A percentile compares a stretch with the other conserved stretches of the same genome.
phyloP scores from a whole-genome alignment of 2,797 vertebrate species.

The Helarctos malayanus region DNA sequence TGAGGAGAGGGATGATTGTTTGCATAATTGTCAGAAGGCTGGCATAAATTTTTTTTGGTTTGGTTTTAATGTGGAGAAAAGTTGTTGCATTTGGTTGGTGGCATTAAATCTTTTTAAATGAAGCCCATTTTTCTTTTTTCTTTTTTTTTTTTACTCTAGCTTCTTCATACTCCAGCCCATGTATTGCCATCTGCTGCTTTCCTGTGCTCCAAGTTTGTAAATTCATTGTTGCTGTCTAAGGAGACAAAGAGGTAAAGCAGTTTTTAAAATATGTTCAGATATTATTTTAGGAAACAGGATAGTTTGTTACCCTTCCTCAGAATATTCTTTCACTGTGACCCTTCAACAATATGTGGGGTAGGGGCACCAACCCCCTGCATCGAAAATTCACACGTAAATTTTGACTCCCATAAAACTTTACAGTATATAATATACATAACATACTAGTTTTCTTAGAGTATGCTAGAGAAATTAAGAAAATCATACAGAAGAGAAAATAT shows the following conservation, averaged over 20 bases:
- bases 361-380: background rate
- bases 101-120: background rate
- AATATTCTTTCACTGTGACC: background rate
- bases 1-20: background rate
- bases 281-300: background rate
- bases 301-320: background rate
- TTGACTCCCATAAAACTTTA: background rate
- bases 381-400: background rate
- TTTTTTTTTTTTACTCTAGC: constrained; percentile 86
- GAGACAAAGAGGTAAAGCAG: constrained; percentile 87
- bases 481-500: background rate
- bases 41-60: background rate
- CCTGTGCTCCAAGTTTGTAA: constrained; percentile 95
- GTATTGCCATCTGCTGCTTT: constrained; percentile 95
- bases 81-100: background rate
- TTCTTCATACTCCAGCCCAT: constrained; percentile 96
- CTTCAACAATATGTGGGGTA: background rate
- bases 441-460: no score
- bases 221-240: constrained; percentile 93
- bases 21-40: background rate
- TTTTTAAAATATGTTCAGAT: background rate
- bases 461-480: background rate
- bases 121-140: background rate
- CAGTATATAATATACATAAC: no score
- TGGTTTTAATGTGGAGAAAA: background rate